phyloP scores from a whole-genome alignment of 1,140 invertebrate genomes.

The Cotesia typhae region DNA sequence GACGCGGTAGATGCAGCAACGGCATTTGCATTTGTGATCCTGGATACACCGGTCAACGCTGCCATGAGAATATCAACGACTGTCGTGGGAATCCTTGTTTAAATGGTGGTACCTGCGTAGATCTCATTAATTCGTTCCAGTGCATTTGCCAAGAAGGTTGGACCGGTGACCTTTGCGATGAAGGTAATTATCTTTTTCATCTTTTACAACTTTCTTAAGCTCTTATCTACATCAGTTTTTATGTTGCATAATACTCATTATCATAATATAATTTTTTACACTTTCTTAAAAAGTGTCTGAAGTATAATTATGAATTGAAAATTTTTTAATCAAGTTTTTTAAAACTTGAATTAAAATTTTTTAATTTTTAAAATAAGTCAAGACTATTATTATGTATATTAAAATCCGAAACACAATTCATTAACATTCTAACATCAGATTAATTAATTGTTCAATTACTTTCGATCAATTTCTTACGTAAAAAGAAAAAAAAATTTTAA shows the following conservation, averaged over 20 bases:
- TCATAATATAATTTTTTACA: too few species aligned
- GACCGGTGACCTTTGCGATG: constrained; percentile 72
- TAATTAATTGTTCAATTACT: too few species aligned
- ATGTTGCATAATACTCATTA: background rate
- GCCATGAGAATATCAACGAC: constrained; percentile 80
- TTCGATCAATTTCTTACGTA: background rate
- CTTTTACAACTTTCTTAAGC: background rate
- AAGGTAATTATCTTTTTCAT: constrained; percentile 63
- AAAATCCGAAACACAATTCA: too few species aligned
- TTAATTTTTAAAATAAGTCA: too few species aligned
- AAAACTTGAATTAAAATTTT: too few species aligned
- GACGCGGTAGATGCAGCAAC: constrained; percentile 80
- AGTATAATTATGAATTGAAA: too few species aligned
- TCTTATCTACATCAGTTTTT: background rate
- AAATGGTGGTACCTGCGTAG: constrained; percentile 79
- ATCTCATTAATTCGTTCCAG: constrained; percentile 78
- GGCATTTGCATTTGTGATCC: constrained; percentile 78
- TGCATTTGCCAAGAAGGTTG: constrained; percentile 80
- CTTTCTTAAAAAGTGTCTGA: too few species aligned
- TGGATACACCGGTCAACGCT: constrained; percentile 80
- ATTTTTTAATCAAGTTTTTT: too few species aligned
- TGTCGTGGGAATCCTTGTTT: constrained; percentile 77
- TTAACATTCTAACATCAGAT: too few species aligned
- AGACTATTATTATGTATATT: too few species aligned
- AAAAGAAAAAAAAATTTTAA: background rate